A percentile compares a stretch with the other conserved stretches of the same genome.
Conservation (phyloP, 2,797 vertebrate genomes). For the Sebastes diaconus region DNA sequence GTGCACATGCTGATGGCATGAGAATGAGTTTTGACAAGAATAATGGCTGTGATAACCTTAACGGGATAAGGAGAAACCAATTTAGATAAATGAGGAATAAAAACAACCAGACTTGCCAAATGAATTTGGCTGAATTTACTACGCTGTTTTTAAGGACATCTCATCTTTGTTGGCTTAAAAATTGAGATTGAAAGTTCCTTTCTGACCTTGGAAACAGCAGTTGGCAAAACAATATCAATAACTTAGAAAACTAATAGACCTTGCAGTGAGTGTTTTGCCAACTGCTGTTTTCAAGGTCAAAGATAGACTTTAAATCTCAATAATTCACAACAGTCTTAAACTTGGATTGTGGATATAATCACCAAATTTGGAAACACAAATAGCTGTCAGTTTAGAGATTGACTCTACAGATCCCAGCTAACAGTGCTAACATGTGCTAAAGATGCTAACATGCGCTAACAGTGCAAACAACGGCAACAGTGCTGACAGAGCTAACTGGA, state of each 20-base stretch:
- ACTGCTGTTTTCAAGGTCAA: constrained; percentile 5
- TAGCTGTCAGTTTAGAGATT: not conserved
- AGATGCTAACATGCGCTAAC: accelerated
- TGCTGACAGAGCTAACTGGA: not conserved
- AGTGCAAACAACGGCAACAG: not conserved
- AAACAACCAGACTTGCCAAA: not conserved
- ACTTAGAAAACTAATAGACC: not conserved
- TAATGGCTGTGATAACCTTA: not conserved
- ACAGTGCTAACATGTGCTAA: not conserved
- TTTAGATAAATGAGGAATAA: not conserved
- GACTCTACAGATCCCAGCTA: not conserved
- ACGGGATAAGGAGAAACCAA: not conserved
- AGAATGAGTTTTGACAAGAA: not conserved
- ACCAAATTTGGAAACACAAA: not conserved
- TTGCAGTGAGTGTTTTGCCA: not conserved
- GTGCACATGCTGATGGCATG: not conserved
- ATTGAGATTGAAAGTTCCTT: not conserved
- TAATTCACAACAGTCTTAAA: not conserved
- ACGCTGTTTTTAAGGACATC: not conserved
- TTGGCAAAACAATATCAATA: constrained; percentile 4
- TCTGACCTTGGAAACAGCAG: constrained; percentile 7
- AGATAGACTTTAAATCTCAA: not conserved
- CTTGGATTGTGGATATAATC: not conserved
- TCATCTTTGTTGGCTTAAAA: not conserved
- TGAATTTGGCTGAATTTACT: not conserved